Conservation (phyloP, 2,797 vertebrate species). For the Anableps anableps region DNA sequence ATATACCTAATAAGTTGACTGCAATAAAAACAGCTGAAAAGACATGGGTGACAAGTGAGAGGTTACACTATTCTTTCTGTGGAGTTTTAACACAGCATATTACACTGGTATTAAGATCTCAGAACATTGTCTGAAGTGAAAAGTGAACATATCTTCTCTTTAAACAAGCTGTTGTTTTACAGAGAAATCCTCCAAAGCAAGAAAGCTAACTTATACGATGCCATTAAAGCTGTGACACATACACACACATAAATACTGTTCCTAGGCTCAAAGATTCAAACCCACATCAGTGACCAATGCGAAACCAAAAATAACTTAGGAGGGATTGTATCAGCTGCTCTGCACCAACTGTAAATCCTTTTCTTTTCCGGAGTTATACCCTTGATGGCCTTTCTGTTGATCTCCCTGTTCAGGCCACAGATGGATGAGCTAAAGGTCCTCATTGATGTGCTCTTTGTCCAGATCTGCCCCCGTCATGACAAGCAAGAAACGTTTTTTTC, state of each 20-base stretch:
- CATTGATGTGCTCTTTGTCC: slow-evolving; percentile 64
- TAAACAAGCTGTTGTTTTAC: not conserved
- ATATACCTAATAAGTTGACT: not conserved
- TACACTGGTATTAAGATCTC: not conserved
- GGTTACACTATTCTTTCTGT: not conserved
- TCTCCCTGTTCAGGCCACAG: slow-evolving; percentile 64
- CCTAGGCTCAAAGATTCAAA: slow-evolving; percentile 23
- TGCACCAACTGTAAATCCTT: slow-evolving; percentile 60
- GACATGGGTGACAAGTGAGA: not conserved
- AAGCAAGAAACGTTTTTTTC: slow-evolving; percentile 43
- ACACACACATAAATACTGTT: not conserved
- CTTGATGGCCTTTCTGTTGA: slow-evolving; percentile 64
- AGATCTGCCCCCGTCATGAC: slow-evolving; percentile 43
- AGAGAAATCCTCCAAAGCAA: slow-evolving; percentile 5
- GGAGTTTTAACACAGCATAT: too few relatives aligned
- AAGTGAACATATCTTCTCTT: not conserved
- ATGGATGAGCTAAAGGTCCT: slow-evolving; percentile 66
- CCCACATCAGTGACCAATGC: slow-evolving; percentile 38
- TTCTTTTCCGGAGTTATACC: slow-evolving; percentile 68
- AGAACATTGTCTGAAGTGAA: not conserved
- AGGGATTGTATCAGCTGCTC: slow-evolving; percentile 70
- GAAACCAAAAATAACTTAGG: slow-evolving; percentile 52
- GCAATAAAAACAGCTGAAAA: not conserved
- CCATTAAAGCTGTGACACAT: slow-evolving; percentile 13
- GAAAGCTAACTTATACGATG: not conserved